A percentile compares a stretch with the other conserved stretches of the same genome.
phyloP scores from a whole-genome alignment of 92 coral and sea anemone species.

The Metridium senile region DNA sequence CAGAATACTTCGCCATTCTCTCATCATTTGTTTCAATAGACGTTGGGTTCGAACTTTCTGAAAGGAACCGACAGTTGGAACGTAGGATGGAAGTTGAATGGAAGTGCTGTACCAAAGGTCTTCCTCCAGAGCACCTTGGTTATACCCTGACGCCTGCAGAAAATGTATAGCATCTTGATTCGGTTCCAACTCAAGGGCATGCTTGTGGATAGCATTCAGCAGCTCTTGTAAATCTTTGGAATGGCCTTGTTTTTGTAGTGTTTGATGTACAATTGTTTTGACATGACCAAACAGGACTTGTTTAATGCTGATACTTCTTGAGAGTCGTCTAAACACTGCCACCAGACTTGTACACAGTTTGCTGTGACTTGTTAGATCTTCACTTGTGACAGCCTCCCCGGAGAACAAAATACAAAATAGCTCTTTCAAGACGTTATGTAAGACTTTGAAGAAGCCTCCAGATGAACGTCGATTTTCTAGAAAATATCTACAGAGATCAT shows the following conservation, averaged over 20 bases:
- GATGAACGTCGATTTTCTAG: too few relatives aligned
- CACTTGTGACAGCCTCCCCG: slow-evolving; percentile 1
- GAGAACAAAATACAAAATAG: slow-evolving; percentile 16
- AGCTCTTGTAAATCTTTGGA: not conserved
- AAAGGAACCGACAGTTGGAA: slow-evolving; percentile 19
- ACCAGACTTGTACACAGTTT: not conserved
- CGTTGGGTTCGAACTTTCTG: slow-evolving; percentile 5
- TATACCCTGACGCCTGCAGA: slow-evolving; percentile 60
- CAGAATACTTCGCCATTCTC: slow-evolving; percentile 51
- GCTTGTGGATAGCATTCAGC: slow-evolving; percentile 21
- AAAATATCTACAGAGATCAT: slow-evolving; percentile 5
- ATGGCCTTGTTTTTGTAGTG: not conserved
- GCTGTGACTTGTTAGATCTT: slow-evolving; percentile 2
- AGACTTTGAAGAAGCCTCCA: slow-evolving; percentile 20
- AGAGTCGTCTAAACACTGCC: slow-evolving; percentile 16
- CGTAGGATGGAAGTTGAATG: slow-evolving; percentile 46
- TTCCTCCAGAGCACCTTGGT: slow-evolving; percentile 17
- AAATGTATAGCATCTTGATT: slow-evolving; percentile 61
- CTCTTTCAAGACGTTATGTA: slow-evolving; percentile 6
- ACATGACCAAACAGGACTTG: slow-evolving; percentile 17
- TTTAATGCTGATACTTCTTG: slow-evolving; percentile 11
- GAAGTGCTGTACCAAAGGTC: slow-evolving; percentile 59
- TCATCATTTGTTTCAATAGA: slow-evolving; percentile 40
- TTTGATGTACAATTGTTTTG: slow-evolving; percentile 7
- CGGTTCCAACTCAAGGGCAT: slow-evolving; percentile 28